Percentiles rank a stretch among this genome's conserved stretches.
These are phyloP conservation scores for Zhengitettix transpicula DNA, from an alignment of 2,888 invertebrate genomes.

Conservation along the genomic window DNA sequence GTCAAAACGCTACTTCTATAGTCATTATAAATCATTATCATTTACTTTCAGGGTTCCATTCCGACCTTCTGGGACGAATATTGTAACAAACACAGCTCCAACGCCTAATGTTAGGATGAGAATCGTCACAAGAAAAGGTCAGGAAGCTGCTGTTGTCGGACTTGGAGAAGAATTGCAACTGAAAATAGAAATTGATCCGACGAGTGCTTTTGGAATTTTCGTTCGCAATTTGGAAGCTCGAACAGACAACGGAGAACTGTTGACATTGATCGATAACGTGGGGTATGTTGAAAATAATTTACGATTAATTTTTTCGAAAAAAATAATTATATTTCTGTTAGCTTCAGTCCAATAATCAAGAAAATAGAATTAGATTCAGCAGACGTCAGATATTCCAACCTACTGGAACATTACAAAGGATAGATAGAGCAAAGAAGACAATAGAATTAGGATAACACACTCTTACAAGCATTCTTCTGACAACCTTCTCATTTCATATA, in stretches of 20 bases:
- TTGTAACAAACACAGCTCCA: conserved; percentile 28
- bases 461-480: too few species aligned
- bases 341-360: too few species aligned
- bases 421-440: too few species aligned
- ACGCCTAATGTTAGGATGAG: conserved; percentile 28
- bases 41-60: conserved; percentile 21
- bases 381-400: too few species aligned
- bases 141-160: conserved; percentile 26
- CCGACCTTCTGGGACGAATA: conserved; percentile 23
- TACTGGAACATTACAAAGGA: too few species aligned
- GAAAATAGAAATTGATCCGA: conserved; percentile 26
- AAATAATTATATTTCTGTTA: too few species aligned
- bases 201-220: conserved; percentile 27
- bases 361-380: too few species aligned
- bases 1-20: too few species aligned
- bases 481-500: too few species aligned
- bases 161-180: conserved; percentile 28
- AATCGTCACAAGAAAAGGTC: conserved; percentile 24
- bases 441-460: too few species aligned
- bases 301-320: too few species aligned
- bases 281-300: conserved; percentile 18
- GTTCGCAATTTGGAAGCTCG: conserved; percentile 28
- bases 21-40: too few species aligned
- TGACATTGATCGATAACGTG: conserved; percentile 26
- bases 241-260: conserved; percentile 27